phyloP scores from a whole-genome alignment of 2,888 invertebrate genomes.

The Polydrusus cervinus region DNA sequence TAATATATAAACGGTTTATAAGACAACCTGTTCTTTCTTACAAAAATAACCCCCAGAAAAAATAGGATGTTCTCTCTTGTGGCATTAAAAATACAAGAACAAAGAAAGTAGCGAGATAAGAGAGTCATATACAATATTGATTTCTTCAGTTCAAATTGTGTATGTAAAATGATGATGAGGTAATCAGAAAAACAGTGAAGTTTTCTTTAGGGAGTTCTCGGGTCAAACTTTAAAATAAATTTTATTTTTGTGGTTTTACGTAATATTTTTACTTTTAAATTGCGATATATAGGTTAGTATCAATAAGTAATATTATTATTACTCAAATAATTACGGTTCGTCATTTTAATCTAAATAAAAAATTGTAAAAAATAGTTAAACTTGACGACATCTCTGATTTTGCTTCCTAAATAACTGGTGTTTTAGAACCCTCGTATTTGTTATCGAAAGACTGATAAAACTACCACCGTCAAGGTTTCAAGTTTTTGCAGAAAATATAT shows the following conservation, averaged over 20 bases:
- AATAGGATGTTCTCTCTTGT: constrained; percentile 4
- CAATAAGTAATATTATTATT: not conserved
- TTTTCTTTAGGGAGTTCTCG: constrained; percentile 27
- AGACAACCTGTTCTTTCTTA: not conserved
- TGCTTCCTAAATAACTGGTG: too few relatives aligned
- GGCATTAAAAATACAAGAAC: constrained; percentile 30
- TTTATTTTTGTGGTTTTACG: constrained; percentile 10
- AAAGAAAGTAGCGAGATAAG: constrained; percentile 31
- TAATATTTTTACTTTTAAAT: not conserved
- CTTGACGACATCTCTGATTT: too few relatives aligned
- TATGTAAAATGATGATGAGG: constrained; percentile 46
- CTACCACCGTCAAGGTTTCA: too few relatives aligned
- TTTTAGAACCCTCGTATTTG: too few relatives aligned
- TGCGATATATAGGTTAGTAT: not conserved
- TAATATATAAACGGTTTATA: too few relatives aligned
- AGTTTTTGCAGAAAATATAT: too few relatives aligned
- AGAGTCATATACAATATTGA: constrained; percentile 48
- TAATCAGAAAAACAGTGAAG: constrained; percentile 41
- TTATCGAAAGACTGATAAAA: too few relatives aligned
- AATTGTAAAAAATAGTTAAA: too few relatives aligned
- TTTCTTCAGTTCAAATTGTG: constrained; percentile 44
- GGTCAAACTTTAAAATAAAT: constrained; percentile 32
- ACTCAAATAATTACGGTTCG: not conserved
- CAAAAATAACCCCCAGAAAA: constrained; percentile 6
- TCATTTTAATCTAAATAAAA: too few relatives aligned